phyloP scores from a whole-genome alignment of 2,797 vertebrate species.

The Perdix hodgsoniae region DNA sequence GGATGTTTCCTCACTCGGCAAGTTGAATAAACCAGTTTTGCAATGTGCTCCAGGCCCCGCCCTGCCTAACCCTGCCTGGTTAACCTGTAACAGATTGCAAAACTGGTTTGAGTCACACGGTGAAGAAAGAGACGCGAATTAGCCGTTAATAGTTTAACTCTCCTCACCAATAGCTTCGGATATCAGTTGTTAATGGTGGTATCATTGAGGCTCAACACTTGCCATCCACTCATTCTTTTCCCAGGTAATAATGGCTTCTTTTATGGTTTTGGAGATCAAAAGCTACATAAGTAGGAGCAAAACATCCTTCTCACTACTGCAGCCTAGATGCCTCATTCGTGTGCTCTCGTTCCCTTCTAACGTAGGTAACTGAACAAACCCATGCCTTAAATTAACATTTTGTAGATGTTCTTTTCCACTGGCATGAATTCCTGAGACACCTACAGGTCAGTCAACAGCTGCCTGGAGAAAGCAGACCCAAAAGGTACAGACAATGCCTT shows the following conservation, averaged over 20 bases:
- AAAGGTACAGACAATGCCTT: neutral
- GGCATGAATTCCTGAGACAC: neutral
- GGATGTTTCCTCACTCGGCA: neutral
- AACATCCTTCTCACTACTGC: neutral
- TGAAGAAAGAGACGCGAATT: neutral
- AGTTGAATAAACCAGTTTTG: slow-evolving; percentile 67
- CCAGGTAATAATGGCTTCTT: neutral
- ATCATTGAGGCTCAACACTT: neutral
- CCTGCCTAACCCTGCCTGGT: slow-evolving; percentile 63
- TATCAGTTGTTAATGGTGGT: neutral
- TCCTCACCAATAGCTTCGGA: neutral
- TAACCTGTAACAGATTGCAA: slow-evolving; percentile 74
- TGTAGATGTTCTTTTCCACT: neutral
- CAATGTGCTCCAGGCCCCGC: slow-evolving; percentile 55
- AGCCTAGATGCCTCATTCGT: neutral
- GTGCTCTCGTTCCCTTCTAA: neutral
- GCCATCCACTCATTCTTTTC: neutral
- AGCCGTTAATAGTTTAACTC: neutral
- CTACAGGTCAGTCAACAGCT: neutral
- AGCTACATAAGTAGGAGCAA: neutral
- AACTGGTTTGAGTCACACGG: slow-evolving; percentile 65
- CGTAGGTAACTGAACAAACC: neutral
- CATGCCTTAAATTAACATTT: neutral
- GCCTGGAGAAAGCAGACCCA: neutral
- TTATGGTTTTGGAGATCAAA: neutral